Percentiles rank a stretch among this genome's conserved stretches.
Conservation (phyloP, 64 coral and sea anemone genomes). For the Stichodactyla mertensii region DNA sequence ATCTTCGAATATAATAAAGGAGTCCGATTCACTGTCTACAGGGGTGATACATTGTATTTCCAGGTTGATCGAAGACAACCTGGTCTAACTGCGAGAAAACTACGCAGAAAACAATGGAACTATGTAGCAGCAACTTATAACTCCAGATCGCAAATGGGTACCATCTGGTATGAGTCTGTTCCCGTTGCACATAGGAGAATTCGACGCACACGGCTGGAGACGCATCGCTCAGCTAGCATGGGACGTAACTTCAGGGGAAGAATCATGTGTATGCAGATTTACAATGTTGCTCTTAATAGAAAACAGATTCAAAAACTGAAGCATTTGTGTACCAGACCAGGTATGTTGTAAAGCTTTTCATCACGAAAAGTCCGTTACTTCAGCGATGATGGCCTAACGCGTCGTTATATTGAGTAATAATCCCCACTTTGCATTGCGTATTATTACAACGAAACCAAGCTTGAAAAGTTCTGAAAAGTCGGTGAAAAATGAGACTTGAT, state of each 20-base stretch:
- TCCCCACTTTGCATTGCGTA: too few species aligned
- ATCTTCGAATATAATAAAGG: slow-evolving; percentile 51
- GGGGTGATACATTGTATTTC: slow-evolving; percentile 58
- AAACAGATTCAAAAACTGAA: slow-evolving; percentile 67
- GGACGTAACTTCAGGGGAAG: slow-evolving; percentile 60
- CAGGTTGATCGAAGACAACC: slow-evolving; percentile 44
- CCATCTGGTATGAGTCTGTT: slow-evolving; percentile 53
- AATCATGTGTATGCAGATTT: slow-evolving; percentile 71
- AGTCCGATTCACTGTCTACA: slow-evolving; percentile 37
- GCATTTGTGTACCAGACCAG: slow-evolving; percentile 79
- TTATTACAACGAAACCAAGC: too few species aligned
- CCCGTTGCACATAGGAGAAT: slow-evolving; percentile 38
- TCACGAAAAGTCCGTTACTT: too few species aligned
- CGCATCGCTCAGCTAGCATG: slow-evolving; percentile 43
- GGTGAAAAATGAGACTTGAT: too few species aligned
- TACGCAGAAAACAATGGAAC: slow-evolving; percentile 57
- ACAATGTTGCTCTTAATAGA: slow-evolving; percentile 46
- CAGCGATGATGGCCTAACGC: too few species aligned
- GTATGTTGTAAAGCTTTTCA: slow-evolving; percentile 14
- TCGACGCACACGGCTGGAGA: slow-evolving; percentile 46
- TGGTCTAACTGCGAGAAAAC: slow-evolving; percentile 26
- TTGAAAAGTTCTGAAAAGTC: too few species aligned
- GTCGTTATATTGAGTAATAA: too few species aligned
- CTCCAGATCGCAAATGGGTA: slow-evolving; percentile 48
- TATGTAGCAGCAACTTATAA: slow-evolving; percentile 70